Conservation (phyloP, 2,888 invertebrate species). For the Nomada hirtipes region DNA sequence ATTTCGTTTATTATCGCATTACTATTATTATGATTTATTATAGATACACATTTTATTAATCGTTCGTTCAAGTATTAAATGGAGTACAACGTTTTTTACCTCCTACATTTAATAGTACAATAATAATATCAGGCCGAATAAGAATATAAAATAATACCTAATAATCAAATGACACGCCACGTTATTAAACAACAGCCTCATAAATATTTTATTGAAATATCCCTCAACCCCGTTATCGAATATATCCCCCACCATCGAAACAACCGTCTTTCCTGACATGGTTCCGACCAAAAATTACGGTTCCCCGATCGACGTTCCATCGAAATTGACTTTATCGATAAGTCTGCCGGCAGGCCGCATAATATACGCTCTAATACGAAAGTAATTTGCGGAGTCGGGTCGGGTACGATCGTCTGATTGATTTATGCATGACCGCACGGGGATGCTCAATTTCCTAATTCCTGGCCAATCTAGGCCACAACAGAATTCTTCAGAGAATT, state of each 20-base stretch:
- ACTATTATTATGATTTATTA: too few species aligned
- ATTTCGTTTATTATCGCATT: too few species aligned
- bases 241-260: neutral
- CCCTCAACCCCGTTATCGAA: neutral
- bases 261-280: neutral
- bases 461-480: neutral
- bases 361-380: slow-evolving; percentile 50
- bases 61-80: too few species aligned
- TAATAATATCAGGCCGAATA: too few species aligned
- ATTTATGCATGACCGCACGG: slow-evolving; percentile 38
- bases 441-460: slow-evolving; percentile 46
- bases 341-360: slow-evolving; percentile 26
- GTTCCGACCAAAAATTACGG: slow-evolving; percentile 15
- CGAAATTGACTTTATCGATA: slow-evolving; percentile 54
- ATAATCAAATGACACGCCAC: too few species aligned
- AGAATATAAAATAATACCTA: too few species aligned
- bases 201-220: too few species aligned
- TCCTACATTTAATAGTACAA: too few species aligned
- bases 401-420: slow-evolving; percentile 48
- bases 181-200: too few species aligned
- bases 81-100: too few species aligned
- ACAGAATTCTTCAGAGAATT: neutral
- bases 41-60: too few species aligned
- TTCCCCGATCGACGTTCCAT: slow-evolving; percentile 1
- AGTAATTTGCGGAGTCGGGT: slow-evolving; percentile 52